A percentile compares a stretch with the other conserved stretches of the same genome.
phyloP scores from a whole-genome alignment of 2,888 invertebrate species.

The Luperina testacea region DNA sequence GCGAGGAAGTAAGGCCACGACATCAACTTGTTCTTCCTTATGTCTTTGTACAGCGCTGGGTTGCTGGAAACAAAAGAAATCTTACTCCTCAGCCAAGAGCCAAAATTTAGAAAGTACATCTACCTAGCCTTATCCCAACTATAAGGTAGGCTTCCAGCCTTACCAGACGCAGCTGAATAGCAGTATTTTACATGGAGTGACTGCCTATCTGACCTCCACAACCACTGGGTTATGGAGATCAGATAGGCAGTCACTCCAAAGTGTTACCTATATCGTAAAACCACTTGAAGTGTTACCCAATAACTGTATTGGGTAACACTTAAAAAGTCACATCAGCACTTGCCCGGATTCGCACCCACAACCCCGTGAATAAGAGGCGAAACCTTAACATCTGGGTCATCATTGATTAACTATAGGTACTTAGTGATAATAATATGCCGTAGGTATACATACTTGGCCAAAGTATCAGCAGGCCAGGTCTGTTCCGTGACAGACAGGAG shows the following conservation, averaged over 20 bases:
- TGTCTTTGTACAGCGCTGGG: conserved; percentile 92
- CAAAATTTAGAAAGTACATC: neutral
- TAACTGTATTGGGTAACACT: neutral
- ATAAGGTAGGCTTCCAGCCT: neutral
- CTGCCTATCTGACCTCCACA: neutral
- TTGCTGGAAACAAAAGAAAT: conserved; percentile 77
- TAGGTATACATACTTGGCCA: conserved; percentile 83
- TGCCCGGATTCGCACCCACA: neutral
- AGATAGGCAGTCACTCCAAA: too few species aligned
- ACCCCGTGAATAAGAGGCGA: neutral
- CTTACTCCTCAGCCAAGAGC: too few species aligned
- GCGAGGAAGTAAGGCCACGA: conserved; percentile 90
- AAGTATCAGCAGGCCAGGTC: conserved; percentile 89
- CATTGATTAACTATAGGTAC: neutral
- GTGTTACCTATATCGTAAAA: too few species aligned
- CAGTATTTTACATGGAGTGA: neutral
- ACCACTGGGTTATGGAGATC: neutral
- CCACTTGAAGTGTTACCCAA: too few species aligned
- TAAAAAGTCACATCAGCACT: neutral
- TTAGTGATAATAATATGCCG: neutral
- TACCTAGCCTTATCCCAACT: neutral
- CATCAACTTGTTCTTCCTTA: conserved; percentile 91
- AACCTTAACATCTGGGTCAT: neutral
- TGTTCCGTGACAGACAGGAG: conserved; percentile 94
- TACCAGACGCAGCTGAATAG: neutral